Base-by-base conservation (phyloP, 35 echinoderm and acorn worm species). In the Apostichopus japonicus region DNA sequence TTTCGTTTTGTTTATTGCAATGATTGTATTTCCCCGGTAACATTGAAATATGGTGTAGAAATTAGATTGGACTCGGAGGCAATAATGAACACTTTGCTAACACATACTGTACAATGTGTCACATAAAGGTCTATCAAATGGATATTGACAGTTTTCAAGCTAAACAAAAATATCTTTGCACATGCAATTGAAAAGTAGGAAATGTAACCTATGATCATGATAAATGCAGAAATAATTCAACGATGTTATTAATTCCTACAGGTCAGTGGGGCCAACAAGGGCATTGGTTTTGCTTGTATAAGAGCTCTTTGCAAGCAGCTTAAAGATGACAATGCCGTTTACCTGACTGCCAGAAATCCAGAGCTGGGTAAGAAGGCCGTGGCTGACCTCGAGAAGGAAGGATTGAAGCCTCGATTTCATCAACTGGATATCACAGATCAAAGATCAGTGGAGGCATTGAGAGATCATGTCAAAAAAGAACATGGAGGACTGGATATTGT, bases 271-370 rank as follows among this genome's bases (percentile, higher is more conserved):
- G 15, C 56, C 67, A 96, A 96, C 62, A 93, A 96, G 72, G 95
- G 95, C 16, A 89, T 96, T 90, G 95, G 95, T 6, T 95, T 98
- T 77, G 92, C 88, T n/a, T 93, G 91, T 72, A 92, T 98, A 54
- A 90, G 96, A 27, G 90, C 96, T 8, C 90, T 98, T n/a, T 98
- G 96, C 79, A 98, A 98, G 82, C 92, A 98, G 4, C 82, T 95
- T 24, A 61, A 82, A 24, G 55, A 81, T 15, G 86, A 94, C 55
- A 94, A 94, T 61, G 80, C 88, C 17, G 96, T 98, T 3, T 98
- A 98, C 79, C 84, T 98, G 22, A 98, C 96, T 24, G 91, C 96
- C 17, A 87, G 96, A 61, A 93, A 95, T 79, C 88, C 95, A 71
- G 94, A 84, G 58, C 92, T 92, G 10, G 96, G 96, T 4, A 87